Percentiles rank a stretch among this genome's conserved stretches.
These are phyloP conservation scores for Semnornis frantzii DNA, from an alignment of 2,113 vertebrate species.

Conservation along the genomic window DNA sequence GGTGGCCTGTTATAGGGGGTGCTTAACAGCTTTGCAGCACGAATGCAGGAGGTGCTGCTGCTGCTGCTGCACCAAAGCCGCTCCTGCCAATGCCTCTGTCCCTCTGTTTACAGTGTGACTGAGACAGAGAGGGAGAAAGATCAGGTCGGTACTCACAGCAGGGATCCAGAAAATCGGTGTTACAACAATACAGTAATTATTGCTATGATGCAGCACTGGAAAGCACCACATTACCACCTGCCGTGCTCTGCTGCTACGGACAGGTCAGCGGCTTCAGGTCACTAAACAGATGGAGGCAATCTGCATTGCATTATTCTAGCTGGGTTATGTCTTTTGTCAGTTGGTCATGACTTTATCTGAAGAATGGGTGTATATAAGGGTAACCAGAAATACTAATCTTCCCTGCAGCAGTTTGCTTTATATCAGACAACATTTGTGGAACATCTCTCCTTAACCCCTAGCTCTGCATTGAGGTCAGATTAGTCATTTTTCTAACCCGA, in stretches of 20 bases:
- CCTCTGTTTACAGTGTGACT: neutral
- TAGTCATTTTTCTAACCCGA: neutral
- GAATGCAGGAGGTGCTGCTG: neutral
- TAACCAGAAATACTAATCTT: neutral
- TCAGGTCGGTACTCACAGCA: neutral
- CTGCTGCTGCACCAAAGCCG: neutral
- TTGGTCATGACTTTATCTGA: neutral
- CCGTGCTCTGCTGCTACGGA: neutral
- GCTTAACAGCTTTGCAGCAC: neutral
- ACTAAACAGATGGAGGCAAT: neutral
- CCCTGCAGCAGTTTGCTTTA: neutral
- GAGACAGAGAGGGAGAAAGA: neutral
- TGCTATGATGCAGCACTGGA: neutral
- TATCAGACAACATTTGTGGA: neutral
- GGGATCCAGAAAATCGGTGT: neutral
- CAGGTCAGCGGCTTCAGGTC: neutral
- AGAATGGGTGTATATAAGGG: neutral
- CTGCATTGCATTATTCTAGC: neutral
- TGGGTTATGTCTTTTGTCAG: neutral
- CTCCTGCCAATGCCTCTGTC: conserved; percentile 5
- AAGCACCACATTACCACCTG: neutral
- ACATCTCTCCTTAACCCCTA: neutral
- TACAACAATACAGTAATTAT: neutral
- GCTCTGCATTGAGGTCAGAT: neutral
- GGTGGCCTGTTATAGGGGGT: neutral